phyloP scores from a whole-genome alignment of 2,797 vertebrate genomes.

The Arnoldichthys spilopterus region DNA sequence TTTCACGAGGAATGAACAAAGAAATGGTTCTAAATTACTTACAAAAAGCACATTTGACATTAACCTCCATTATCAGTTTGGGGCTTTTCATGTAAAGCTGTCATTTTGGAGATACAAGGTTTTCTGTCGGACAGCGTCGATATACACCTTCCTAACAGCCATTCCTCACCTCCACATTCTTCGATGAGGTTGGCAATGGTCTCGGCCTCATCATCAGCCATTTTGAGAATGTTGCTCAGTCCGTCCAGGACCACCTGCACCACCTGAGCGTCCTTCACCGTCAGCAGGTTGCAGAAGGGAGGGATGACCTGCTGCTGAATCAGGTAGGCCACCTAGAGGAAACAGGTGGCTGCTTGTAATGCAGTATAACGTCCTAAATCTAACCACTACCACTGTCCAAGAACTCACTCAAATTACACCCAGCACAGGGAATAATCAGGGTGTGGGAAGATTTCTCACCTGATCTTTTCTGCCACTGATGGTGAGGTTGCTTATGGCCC shows the following conservation, averaged over 20 bases:
- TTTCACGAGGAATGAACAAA: too few species aligned
- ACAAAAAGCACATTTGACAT: too few species aligned
- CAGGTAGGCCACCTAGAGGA: slow-evolving; percentile 91
- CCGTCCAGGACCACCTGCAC: slow-evolving; percentile 98
- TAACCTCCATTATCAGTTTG: too few species aligned
- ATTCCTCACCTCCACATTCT: slow-evolving; percentile 91
- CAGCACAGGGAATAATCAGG: background rate
- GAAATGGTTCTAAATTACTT: too few species aligned
- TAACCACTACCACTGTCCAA: background rate
- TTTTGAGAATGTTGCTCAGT: slow-evolving; percentile 99
- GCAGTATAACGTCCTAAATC: background rate
- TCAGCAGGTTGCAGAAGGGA: slow-evolving; percentile 97
- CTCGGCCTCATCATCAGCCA: slow-evolving; percentile 98
- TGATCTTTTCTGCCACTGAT: slow-evolving; percentile 99
- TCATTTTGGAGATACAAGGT: too few species aligned
- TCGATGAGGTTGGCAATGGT: slow-evolving; percentile 98
- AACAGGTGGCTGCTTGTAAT: background rate
- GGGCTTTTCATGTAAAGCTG: too few species aligned
- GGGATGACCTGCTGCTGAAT: slow-evolving; percentile 98
- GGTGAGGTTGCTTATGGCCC: slow-evolving; percentile 99
- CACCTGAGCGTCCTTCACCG: slow-evolving; percentile 97
- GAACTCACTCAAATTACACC: background rate
- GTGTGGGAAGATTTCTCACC: slow-evolving; percentile 66
- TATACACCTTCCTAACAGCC: too few species aligned
- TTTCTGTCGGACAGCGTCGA: too few species aligned